These are phyloP conservation scores for Tetropium fuscum DNA, from an alignment of 2,888 invertebrate species.

Conservation along the genomic window DNA sequence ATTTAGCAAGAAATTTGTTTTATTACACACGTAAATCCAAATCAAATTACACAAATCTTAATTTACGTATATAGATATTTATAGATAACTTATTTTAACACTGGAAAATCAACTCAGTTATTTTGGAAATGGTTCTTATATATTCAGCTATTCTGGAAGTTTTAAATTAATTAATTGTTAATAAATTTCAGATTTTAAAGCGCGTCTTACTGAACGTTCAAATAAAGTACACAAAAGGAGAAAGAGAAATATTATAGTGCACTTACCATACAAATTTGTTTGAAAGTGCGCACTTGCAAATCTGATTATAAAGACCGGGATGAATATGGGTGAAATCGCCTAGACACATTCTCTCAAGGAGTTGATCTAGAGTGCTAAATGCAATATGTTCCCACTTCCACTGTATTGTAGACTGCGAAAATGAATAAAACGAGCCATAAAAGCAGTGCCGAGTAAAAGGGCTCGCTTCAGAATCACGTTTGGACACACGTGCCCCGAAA, in stretches of 20 bases:
- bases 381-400: constrained; percentile 26
- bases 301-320: constrained; percentile 11
- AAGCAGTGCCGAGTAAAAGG: constrained; percentile 26
- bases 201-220: constrained; percentile 19
- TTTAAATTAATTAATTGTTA: background rate
- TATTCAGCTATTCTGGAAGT: too few relatives aligned
- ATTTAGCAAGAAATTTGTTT: too few relatives aligned
- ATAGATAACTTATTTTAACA: too few relatives aligned
- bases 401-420: constrained; percentile 32
- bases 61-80: too few relatives aligned
- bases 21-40: too few relatives aligned
- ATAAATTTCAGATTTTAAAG: background rate
- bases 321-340: constrained; percentile 9
- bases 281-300: background rate
- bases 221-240: background rate
- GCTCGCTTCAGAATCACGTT: constrained; percentile 43
- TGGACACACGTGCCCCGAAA: constrained; percentile 48
- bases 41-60: too few relatives aligned
- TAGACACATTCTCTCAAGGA: constrained; percentile 14
- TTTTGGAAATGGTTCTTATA: too few relatives aligned
- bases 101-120: too few relatives aligned
- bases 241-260: background rate
- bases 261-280: background rate
- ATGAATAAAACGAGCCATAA: constrained; percentile 40
- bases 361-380: constrained; percentile 29